Evolutionary conservation across 37 sponge, comb jelly and placozoan species (phyloP).

Genomic region (Chondrilla cf. caribensis): DNA sequence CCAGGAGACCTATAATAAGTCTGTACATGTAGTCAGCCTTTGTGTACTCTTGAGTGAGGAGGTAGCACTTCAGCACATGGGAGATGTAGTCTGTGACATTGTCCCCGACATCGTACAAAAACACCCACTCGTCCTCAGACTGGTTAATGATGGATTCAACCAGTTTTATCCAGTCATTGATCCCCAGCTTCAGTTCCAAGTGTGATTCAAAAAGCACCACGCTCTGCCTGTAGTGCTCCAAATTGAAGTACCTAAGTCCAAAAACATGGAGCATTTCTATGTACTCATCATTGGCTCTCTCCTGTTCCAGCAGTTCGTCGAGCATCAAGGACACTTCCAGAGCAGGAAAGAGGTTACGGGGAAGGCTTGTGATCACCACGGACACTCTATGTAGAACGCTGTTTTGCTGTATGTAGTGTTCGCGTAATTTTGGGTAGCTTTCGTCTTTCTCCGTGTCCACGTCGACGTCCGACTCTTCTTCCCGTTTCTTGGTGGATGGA

Average conservation of each 20-base stretch:
- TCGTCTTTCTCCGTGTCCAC: too few species aligned
- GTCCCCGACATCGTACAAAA: conserved; percentile 49
- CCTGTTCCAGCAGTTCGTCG: conserved; percentile 48
- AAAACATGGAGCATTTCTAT: conserved; percentile 25
- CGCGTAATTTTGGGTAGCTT: too few species aligned
- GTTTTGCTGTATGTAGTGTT: too few species aligned
- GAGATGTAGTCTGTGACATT: conserved; percentile 44
- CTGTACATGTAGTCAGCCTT: conserved; percentile 76
- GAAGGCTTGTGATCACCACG: too few species aligned
- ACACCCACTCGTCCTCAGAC: conserved; percentile 72
- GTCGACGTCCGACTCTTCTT: too few species aligned
- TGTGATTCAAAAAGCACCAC: conserved; percentile 53
- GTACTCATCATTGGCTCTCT: conserved; percentile 42
- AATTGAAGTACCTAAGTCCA: conserved; percentile 23
- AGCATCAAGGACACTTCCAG: conserved; percentile 62
- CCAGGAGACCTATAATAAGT: conserved; percentile 62
- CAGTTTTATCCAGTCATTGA: conserved; percentile 49
- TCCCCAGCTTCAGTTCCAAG: conserved; percentile 46
- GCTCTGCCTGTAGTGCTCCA: conserved; percentile 31
- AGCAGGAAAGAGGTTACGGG: not conserved
- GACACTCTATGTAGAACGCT: too few species aligned
- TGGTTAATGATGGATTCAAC: conserved; percentile 52
- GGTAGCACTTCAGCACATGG: conserved; percentile 55
- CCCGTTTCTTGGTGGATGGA: too few species aligned
- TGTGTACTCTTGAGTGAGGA: conserved; percentile 32